Conservation (phyloP, 2,888 invertebrate genomes). For the Epiblema foenella region DNA sequence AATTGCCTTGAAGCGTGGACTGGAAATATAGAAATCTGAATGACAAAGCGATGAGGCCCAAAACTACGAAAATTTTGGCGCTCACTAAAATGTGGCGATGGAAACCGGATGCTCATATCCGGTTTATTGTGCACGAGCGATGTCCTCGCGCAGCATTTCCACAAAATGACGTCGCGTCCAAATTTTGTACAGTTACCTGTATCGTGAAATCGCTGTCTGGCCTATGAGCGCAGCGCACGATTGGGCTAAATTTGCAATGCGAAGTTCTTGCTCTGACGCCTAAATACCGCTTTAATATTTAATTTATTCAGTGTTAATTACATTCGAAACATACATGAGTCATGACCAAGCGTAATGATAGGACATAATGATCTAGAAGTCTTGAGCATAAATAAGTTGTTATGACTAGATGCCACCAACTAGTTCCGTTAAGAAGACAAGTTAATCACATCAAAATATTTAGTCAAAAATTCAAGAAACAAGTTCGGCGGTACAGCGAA, state of each 20-base stretch:
- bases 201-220: constrained; percentile 68
- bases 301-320: too few species aligned
- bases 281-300: not conserved
- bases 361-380: too few species aligned
- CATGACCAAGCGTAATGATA: too few species aligned
- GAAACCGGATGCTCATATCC: constrained; percentile 77
- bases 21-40: constrained; percentile 67
- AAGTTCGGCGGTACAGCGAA: too few species aligned
- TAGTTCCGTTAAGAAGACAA: too few species aligned
- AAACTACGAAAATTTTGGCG: constrained; percentile 80
- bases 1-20: constrained; percentile 32
- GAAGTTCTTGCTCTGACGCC: not conserved
- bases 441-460: too few species aligned
- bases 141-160: constrained; percentile 76
- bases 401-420: too few species aligned
- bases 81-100: constrained; percentile 79
- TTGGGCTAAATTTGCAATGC: constrained; percentile 33
- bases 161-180: constrained; percentile 69
- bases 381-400: too few species aligned
- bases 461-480: too few species aligned
- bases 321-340: too few species aligned
- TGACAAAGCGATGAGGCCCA: constrained; percentile 73
- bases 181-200: constrained; percentile 78
- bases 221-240: constrained; percentile 46
- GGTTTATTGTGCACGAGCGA: constrained; percentile 74